Evolutionary conservation across 2,888 invertebrate species (phyloP).

Genomic region (Melanophora roralis): DNA sequence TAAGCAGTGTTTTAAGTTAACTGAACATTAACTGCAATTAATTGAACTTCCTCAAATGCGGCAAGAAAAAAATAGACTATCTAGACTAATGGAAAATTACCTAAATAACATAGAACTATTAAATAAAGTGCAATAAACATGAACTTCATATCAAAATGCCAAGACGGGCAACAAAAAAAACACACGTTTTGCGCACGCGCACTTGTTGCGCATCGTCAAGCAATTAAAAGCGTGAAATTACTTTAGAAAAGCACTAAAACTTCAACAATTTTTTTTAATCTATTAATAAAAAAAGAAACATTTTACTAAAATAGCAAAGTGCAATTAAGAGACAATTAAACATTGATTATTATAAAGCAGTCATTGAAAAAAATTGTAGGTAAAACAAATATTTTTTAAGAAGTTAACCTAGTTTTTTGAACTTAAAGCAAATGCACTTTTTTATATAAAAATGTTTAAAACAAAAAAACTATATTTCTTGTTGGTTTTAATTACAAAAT

Average conservation of each 20-base stretch:
- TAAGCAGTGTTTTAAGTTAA: conserved; percentile 51
- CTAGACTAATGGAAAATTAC: conserved; percentile 55
- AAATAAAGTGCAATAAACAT: conserved; percentile 63
- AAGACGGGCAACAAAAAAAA: conserved; percentile 45
- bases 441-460: neutral
- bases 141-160: conserved; percentile 55
- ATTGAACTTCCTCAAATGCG: conserved; percentile 72
- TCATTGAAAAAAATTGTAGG: neutral
- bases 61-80: conserved; percentile 35
- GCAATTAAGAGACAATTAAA: conserved; percentile 60
- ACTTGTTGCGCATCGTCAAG: conserved; percentile 66
- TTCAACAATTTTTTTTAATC: conserved; percentile 12
- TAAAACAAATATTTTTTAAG: conserved; percentile 16
- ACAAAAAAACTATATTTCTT: conserved; percentile 5
- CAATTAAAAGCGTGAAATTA: conserved; percentile 75
- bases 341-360: conserved; percentile 47
- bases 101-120: conserved; percentile 61
- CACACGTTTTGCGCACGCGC: conserved; percentile 64
- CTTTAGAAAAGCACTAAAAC: conserved; percentile 46
- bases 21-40: conserved; percentile 68
- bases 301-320: conserved; percentile 20
- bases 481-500: conserved; percentile 42
- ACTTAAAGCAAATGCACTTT: neutral
- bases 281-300: conserved; percentile 16
- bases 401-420: conserved; percentile 50